Conservation (phyloP, 2,797 vertebrate genomes). For the Paedocypris micromegethes region DNA sequence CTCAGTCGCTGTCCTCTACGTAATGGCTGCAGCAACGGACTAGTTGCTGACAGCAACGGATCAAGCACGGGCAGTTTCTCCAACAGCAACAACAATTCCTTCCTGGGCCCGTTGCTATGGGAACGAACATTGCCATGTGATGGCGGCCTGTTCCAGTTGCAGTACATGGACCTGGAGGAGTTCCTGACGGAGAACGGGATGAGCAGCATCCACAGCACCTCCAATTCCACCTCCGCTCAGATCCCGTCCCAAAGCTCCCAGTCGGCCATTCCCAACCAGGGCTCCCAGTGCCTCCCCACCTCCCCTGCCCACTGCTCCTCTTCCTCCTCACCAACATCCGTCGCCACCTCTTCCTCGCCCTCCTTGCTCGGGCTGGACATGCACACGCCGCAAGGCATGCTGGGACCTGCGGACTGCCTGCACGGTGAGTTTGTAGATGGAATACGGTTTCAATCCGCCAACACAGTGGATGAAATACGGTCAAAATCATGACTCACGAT, state of each 20-base stretch:
- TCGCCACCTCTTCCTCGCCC: conserved; percentile 60
- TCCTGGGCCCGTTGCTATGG: conserved; percentile 83
- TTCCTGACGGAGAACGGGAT: conserved; percentile 87
- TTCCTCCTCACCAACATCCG: conserved; percentile 61
- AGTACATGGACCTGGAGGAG: conserved; percentile 92
- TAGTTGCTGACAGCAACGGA: conserved; percentile 46
- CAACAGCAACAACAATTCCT: conserved; percentile 49
- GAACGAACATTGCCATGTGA: conserved; percentile 84
- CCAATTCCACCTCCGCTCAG: conserved; percentile 72
- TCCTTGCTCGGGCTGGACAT: conserved; percentile 73
- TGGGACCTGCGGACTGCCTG: conserved; percentile 64
- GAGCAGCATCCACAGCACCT: conserved; percentile 68
- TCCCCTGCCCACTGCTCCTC: conserved; percentile 67
- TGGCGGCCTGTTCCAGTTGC: conserved; percentile 80
- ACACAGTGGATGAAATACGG: neutral
- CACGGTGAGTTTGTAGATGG: conserved; percentile 64
- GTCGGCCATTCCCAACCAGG: conserved; percentile 74
- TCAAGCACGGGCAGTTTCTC: conserved; percentile 53
- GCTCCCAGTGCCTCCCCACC: conserved; percentile 73
- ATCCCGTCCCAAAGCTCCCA: conserved; percentile 75
- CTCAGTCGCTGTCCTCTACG: conserved; percentile 66
- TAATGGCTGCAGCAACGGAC: conserved; percentile 31
- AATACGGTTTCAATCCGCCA: too few species aligned
- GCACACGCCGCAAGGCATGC: conserved; percentile 63
- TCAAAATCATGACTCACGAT: neutral